A percentile compares a stretch with the other conserved stretches of the same genome.
Conservation (phyloP, 2,113 vertebrate species). For the Chaetodon auriga region DNA sequence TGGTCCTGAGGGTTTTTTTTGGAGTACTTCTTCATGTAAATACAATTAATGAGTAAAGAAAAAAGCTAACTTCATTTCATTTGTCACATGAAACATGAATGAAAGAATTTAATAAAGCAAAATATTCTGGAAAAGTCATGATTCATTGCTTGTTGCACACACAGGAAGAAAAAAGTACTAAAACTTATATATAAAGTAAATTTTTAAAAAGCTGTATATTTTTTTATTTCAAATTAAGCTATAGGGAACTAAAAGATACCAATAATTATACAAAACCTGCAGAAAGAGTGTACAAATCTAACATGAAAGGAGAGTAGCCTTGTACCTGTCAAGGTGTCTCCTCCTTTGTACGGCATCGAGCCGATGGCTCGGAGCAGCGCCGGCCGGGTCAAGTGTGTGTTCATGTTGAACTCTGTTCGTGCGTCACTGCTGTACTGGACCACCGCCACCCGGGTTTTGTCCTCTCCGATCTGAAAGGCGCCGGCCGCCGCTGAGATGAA, state of each 20-base stretch:
- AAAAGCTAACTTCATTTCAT: too few relatives aligned
- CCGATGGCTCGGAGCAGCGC: slow-evolving; percentile 90
- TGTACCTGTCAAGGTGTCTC: slow-evolving; percentile 91
- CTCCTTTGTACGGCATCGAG: slow-evolving; percentile 91
- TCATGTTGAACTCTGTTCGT: slow-evolving; percentile 92
- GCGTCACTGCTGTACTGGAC: slow-evolving; percentile 92
- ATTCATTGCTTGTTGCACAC: too few relatives aligned
- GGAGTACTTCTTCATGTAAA: too few relatives aligned
- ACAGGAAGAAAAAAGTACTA: too few relatives aligned
- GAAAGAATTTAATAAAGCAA: too few relatives aligned
- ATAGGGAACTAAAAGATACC: background rate
- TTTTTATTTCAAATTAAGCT: background rate
- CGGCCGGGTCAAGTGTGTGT: slow-evolving; percentile 84
- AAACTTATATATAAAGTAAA: too few relatives aligned
- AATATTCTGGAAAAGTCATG: too few relatives aligned
- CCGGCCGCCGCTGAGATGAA: slow-evolving; percentile 89
- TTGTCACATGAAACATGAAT: too few relatives aligned
- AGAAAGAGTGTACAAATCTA: too few relatives aligned
- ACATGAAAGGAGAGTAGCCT: background rate
- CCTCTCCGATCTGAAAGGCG: slow-evolving; percentile 93
- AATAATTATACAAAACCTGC: background rate
- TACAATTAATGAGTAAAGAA: too few relatives aligned
- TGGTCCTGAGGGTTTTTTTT: too few relatives aligned
- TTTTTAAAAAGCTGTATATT: too few relatives aligned
- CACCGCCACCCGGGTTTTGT: slow-evolving; percentile 92